These are phyloP conservation scores for Patella pellucida DNA, from an alignment of 2,888 invertebrate genomes.

Conservation along the genomic window DNA sequence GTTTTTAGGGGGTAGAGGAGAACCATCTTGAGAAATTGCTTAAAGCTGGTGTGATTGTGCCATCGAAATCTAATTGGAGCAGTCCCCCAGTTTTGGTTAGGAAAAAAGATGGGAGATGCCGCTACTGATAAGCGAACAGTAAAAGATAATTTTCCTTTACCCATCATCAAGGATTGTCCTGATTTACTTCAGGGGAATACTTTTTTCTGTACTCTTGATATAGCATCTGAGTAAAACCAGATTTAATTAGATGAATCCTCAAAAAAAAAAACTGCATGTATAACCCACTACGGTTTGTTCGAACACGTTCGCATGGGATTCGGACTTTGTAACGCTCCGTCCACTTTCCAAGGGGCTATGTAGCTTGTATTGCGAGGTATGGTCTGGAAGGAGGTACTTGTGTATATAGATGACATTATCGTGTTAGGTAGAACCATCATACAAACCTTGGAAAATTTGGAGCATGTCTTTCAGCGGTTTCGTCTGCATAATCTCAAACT, in stretches of 20 bases:
- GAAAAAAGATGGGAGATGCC: too few relatives aligned
- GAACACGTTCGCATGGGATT: slow-evolving; percentile 38
- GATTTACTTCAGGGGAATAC: slow-evolving; percentile 34
- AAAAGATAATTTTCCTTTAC: background rate
- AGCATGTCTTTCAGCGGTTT: slow-evolving; percentile 24
- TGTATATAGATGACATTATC: slow-evolving; percentile 42
- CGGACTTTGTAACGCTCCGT: slow-evolving; percentile 39
- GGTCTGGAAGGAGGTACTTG: slow-evolving; percentile 34
- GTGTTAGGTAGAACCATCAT: slow-evolving; percentile 35
- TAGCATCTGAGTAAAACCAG: slow-evolving; percentile 38
- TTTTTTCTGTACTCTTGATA: too few relatives aligned
- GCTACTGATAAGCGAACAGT: background rate
- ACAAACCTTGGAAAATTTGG: slow-evolving; percentile 29
- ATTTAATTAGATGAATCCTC: slow-evolving; percentile 25
- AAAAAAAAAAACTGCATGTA: slow-evolving; percentile 38
- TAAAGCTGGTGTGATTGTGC: too few relatives aligned
- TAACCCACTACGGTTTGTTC: slow-evolving; percentile 37
- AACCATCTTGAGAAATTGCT: too few relatives aligned
- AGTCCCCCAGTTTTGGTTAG: too few relatives aligned
- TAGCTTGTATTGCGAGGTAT: slow-evolving; percentile 34
- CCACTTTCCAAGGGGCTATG: slow-evolving; percentile 33
- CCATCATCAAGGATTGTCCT: slow-evolving; percentile 1
- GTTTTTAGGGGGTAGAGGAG: too few relatives aligned
- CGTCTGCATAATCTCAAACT: slow-evolving; percentile 26
- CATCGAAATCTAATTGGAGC: too few relatives aligned